Base-by-base conservation (phyloP, 2,113 vertebrate genomes). In the Ivindomyrus marchei region DNA sequence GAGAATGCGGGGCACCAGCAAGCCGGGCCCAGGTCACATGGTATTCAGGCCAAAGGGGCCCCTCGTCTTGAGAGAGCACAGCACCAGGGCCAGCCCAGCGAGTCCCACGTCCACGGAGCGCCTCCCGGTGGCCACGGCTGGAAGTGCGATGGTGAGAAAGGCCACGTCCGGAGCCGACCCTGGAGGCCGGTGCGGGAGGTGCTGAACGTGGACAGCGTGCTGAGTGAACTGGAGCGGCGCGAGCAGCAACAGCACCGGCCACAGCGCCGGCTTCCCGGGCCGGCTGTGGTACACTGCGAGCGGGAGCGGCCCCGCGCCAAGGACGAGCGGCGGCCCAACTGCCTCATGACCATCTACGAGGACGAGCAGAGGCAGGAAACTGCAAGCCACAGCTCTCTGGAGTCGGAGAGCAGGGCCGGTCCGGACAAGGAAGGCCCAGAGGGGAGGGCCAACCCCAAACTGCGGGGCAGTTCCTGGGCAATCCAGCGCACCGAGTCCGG, bases 301-400 rank as follows among this genome's bases (percentile, higher is more conserved):
- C 94, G 92, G 88, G 94, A 94, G 66, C 92, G 90, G 46, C 91
- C 92, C 0, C 94, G 95, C 90, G 90, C 93, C 0, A 96, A 95
- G 90, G 97, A 97, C 8, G 97, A 94, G 62, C 94, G 95, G 1
- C 96, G 96, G 91, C 97, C 96, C 62, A 97, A 97, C 93, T 95
- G 96, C 88, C 93, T 99, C 90, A 97, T 98, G 97, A 99, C 98
- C 1, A 99, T 99, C 52, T 99, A 98, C 66, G 98, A 99, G 94
- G 98, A 99, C 39, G 98, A 99, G 93, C 95, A 95, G 11, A 97
- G 97, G 90, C 97, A 96, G 24, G 98, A 98, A 92, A 95, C 92
- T 0, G 98, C 97, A 91, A 98, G 97, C 92, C 95, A 96, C 93
- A 97, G 96, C 90, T 98, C 98, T 0, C 94, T 97, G 47, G 98